Percentiles rank a stretch among this genome's conserved stretches.
Conservation (phyloP, 1,140 invertebrate genomes). For the Venturia canescens region DNA sequence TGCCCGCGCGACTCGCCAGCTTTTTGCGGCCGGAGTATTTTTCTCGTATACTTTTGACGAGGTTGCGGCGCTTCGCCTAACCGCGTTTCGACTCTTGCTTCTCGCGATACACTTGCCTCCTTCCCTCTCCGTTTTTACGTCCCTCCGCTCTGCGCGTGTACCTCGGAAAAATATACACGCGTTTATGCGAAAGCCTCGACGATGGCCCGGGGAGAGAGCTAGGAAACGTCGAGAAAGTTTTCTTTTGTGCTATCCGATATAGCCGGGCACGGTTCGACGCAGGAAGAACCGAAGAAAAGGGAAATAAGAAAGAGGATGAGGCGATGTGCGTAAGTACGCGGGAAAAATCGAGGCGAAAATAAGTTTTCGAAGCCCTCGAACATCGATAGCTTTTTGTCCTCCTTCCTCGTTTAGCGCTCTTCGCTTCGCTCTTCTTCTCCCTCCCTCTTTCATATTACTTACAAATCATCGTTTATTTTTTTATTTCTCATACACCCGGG, state of each 20-base stretch:
- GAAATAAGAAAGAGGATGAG: no score
- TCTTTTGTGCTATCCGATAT: constrained; percentile 31
- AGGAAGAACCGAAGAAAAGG: background rate
- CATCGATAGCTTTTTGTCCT: no score
- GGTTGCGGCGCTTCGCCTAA: background rate
- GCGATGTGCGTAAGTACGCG: no score
- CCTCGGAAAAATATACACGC: background rate
- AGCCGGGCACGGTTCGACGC: background rate
- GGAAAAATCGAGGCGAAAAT: no score
- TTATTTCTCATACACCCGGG: no score
- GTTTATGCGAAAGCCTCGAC: background rate
- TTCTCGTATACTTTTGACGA: background rate
- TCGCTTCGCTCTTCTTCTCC: no score
- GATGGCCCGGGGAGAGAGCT: no score
- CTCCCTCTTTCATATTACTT: no score
- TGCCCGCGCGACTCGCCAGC: background rate
- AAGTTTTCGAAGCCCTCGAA: no score
- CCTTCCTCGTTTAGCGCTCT: no score
- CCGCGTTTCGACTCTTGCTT: background rate
- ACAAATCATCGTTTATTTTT: no score
- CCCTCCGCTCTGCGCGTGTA: background rate
- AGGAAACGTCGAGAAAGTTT: constrained; percentile 19
- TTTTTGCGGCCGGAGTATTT: background rate
- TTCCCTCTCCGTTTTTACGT: no score
- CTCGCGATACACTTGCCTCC: background rate